phyloP scores from a whole-genome alignment of 2,113 vertebrate species.

The Elachura formosa region DNA sequence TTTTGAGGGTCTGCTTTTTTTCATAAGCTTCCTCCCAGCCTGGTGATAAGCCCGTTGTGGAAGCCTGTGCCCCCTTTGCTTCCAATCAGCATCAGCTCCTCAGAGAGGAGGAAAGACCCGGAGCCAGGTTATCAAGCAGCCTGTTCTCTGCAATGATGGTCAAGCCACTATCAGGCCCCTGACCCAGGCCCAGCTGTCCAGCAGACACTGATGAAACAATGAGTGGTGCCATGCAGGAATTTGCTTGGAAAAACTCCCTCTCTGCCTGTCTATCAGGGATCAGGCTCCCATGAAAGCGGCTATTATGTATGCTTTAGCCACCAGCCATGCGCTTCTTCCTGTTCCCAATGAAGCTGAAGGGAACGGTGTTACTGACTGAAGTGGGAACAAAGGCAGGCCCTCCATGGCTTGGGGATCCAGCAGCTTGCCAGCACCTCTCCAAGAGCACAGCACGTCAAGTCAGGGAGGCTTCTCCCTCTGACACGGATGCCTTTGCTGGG shows the following conservation, averaged over 20 bases:
- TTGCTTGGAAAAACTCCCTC: neutral
- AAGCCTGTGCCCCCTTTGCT: neutral
- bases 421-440: neutral
- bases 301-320: neutral
- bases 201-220: neutral
- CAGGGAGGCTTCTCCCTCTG: neutral
- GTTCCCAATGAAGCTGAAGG: neutral
- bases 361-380: neutral
- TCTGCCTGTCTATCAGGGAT: neutral
- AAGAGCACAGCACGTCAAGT: neutral
- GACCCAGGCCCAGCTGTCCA: neutral
- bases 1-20: neutral
- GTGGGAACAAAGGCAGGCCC: neutral
- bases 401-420: neutral
- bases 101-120: neutral
- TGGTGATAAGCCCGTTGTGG: neutral
- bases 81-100: neutral
- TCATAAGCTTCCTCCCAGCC: neutral
- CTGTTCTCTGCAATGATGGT: accelerated
- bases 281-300: neutral
- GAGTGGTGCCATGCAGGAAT: neutral
- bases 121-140: neutral
- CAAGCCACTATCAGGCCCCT: neutral
- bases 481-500: neutral
- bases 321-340: neutral